These are phyloP conservation scores for Thalassoma bifasciatum DNA, from an alignment of 2,113 vertebrate species.

Conservation along the genomic window DNA sequence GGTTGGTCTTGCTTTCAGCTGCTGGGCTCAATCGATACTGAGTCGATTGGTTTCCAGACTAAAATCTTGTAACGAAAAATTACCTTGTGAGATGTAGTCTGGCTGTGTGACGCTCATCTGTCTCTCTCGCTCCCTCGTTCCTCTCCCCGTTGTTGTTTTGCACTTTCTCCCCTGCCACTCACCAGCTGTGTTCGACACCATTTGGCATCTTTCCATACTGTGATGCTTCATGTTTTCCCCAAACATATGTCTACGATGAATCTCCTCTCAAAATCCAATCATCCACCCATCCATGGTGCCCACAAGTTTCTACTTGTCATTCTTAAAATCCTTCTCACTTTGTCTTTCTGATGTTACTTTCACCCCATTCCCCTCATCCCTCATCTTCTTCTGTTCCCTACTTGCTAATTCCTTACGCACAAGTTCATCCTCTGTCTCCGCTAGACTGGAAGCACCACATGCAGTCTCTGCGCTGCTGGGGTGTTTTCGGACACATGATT, in stretches of 20 bases:
- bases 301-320: slow-evolving; percentile 24
- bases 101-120: slow-evolving; percentile 25
- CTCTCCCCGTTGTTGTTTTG: slow-evolving; percentile 10
- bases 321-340: slow-evolving; percentile 4
- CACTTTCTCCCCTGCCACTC: slow-evolving; percentile 16
- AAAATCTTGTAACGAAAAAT: slow-evolving; percentile 42
- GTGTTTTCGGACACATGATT: slow-evolving; percentile 45
- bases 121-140: neutral
- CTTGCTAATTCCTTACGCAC: slow-evolving; percentile 33
- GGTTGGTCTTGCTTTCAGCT: slow-evolving; percentile 27
- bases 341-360: slow-evolving; percentile 13
- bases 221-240: slow-evolving; percentile 16
- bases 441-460: slow-evolving; percentile 43
- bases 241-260: slow-evolving; percentile 40
- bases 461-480: slow-evolving; percentile 18
- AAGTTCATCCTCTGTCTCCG: slow-evolving; percentile 31
- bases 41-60: slow-evolving; percentile 39
- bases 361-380: neutral
- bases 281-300: slow-evolving; percentile 16
- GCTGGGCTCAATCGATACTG: slow-evolving; percentile 36
- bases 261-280: slow-evolving; percentile 11
- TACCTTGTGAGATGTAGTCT: slow-evolving; percentile 16
- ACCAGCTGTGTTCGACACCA: slow-evolving; percentile 29
- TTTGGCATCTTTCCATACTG: slow-evolving; percentile 42
- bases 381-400: slow-evolving; percentile 1